Percentiles rank a stretch among this genome's conserved stretches.
Conservation (phyloP, 2,113 vertebrate genomes). For the Heteronetta atricapilla region DNA sequence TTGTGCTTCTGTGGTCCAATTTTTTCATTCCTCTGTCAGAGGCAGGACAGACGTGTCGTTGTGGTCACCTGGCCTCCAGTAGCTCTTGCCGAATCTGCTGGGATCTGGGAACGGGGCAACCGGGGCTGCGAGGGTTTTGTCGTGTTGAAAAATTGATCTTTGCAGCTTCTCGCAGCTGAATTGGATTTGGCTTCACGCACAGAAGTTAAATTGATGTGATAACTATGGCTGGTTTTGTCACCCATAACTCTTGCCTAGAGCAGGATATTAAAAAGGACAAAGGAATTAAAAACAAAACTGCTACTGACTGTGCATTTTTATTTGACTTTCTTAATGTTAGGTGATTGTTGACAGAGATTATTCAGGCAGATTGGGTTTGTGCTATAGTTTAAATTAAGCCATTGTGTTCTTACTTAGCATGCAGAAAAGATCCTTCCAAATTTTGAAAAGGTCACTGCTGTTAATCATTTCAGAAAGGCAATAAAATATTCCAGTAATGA, state of each 20-base stretch:
- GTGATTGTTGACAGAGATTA: constrained; percentile 9
- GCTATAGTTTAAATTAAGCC: background rate
- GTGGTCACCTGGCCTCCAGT: fast-evolving
- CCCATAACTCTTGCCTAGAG: background rate
- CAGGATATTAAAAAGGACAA: constrained; percentile 13
- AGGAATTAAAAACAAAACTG: background rate
- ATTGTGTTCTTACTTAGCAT: constrained; percentile 1
- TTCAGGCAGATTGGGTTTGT: background rate
- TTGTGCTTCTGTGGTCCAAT: fast-evolving
- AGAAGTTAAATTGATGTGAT: background rate
- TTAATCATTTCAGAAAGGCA: constrained; percentile 48
- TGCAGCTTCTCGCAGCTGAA: background rate
- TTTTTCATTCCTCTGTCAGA: background rate
- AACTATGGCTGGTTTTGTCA: background rate
- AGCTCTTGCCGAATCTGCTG: background rate
- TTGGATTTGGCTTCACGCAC: background rate
- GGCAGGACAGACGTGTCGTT: background rate
- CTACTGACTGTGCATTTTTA: background rate
- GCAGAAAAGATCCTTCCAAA: constrained; percentile 11
- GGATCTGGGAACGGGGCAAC: background rate
- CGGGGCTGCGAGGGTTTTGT: background rate
- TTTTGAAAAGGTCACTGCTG: constrained; percentile 38
- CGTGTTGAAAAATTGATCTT: background rate
- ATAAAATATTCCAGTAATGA: constrained; percentile 3
- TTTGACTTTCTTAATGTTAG: constrained; percentile 21